Evolutionary conservation across 2,113 vertebrate genomes (phyloP), one percentile per base, ranked within the genome.

Genomic region (Nibea coibor): DNA sequence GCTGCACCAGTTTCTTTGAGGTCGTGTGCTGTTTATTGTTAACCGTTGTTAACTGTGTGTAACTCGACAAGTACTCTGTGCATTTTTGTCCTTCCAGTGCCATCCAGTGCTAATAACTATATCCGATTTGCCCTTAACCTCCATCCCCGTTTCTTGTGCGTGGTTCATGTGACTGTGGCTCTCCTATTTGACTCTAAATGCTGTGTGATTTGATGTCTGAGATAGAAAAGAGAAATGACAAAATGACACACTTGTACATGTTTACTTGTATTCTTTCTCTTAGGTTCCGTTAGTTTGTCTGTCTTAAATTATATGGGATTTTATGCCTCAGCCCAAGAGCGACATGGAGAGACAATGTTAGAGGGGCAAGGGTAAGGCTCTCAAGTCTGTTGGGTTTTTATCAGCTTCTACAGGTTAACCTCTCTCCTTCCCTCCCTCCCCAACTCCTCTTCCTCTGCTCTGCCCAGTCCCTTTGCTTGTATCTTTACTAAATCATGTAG

Each of bases 261-360:
- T 97, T 98, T 95, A 97, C 96, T 95, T 99, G 97, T 98, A 97
- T 98, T 99, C 97, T 98, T 99, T 98, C 95, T 96, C 97, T 96
- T 97, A 99, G 98, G 98, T 99, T 90, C 97, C 97, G 91, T 97
- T 99, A 98, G 95, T 98, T 98, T 99, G 96, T 99, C 95, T 97
- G 97, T 97, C 97, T 99, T 98, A 96, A 93, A 96, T 98, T 98
- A 95, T 96, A 95, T 97, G 97, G 97, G 96, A 97, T 96, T 94
- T 95, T 94, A 94, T 95, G 93, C 94, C 90, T 95, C 94, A 94
- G 87, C 93, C 93, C 96, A 67, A 96, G 96, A 96, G 94, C 95
- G 95, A 96, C 94, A 96, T 85, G 96, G 96, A 96, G 96, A 95
- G 91, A 94, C 94, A 95, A 94, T 97, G 82, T 96, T 95, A 94